Evolutionary conservation across 2,113 vertebrate species (phyloP).

Genomic region (Ptilorrhoa leucosticta): DNA sequence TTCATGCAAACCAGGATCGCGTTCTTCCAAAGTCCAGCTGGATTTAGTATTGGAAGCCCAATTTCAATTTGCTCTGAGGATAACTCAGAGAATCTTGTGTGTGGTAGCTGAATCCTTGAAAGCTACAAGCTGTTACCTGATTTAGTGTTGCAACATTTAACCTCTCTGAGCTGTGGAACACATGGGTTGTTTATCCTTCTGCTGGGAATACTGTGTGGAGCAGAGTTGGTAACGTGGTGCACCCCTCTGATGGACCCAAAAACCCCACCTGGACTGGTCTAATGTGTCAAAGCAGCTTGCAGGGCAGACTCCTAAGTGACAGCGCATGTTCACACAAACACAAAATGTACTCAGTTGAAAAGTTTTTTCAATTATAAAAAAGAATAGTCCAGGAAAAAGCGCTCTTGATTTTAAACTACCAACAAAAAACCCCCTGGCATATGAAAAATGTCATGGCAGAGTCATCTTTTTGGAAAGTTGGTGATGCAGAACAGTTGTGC

Average conservation of each 20-base stretch:
- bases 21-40: background rate
- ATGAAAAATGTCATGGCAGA: background rate
- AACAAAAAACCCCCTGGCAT: background rate
- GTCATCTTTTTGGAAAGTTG: background rate
- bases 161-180: background rate
- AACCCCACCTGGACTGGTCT: background rate
- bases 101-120: background rate
- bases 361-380: background rate
- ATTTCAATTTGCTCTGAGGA: background rate
- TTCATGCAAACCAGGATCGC: background rate
- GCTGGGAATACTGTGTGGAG: background rate
- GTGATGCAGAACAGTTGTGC: constrained; percentile 1
- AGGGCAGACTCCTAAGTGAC: background rate
- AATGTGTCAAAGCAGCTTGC: background rate
- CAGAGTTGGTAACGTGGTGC: accelerated
- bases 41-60: background rate
- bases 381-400: background rate
- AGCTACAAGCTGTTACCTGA: background rate
- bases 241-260: background rate
- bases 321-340: background rate
- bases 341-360: background rate
- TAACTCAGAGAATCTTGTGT: background rate
- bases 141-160: background rate
- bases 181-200: background rate
- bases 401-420: background rate